Evolutionary conservation across 2,888 invertebrate species (phyloP).

Genomic region (Synanthedon tipuliformis): DNA sequence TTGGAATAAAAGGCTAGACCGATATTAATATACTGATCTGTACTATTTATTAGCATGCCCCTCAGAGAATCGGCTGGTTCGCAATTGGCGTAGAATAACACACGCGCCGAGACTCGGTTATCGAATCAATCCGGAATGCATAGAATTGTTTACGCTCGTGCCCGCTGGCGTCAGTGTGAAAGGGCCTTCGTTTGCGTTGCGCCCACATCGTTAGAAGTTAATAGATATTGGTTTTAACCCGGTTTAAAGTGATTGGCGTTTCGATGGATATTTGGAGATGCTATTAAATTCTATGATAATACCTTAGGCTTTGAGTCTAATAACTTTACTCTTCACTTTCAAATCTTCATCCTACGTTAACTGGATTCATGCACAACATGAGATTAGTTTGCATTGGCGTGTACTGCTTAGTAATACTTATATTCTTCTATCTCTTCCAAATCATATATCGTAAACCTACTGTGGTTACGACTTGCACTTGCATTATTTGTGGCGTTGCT

Average conservation of each 20-base stretch:
- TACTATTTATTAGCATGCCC: constrained; percentile 1
- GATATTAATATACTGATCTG: no score
- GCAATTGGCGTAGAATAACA: constrained; percentile 31
- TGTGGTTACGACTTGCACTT: no score
- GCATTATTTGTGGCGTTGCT: no score
- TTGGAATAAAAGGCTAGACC: no score
- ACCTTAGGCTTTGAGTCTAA: background rate
- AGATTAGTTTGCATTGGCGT: no score
- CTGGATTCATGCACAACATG: no score
- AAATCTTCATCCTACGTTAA: no score
- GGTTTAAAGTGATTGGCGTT: background rate
- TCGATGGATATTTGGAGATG: background rate
- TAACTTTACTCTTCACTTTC: no score
- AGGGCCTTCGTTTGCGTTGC: constrained; percentile 7
- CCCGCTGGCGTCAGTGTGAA: constrained; percentile 12
- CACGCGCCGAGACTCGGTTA: constrained; percentile 18
- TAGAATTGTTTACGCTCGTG: constrained; percentile 39
- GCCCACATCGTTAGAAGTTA: constrained; percentile 7
- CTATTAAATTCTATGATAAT: background rate
- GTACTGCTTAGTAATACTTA: no score
- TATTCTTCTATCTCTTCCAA: no score
- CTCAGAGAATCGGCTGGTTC: constrained; percentile 13
- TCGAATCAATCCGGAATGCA: constrained; percentile 56
- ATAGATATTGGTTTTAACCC: constrained; percentile 3
- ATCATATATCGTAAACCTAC: no score